Base-by-base conservation (phyloP, 2,113 vertebrate species). In the Edolisoma coerulescens region DNA sequence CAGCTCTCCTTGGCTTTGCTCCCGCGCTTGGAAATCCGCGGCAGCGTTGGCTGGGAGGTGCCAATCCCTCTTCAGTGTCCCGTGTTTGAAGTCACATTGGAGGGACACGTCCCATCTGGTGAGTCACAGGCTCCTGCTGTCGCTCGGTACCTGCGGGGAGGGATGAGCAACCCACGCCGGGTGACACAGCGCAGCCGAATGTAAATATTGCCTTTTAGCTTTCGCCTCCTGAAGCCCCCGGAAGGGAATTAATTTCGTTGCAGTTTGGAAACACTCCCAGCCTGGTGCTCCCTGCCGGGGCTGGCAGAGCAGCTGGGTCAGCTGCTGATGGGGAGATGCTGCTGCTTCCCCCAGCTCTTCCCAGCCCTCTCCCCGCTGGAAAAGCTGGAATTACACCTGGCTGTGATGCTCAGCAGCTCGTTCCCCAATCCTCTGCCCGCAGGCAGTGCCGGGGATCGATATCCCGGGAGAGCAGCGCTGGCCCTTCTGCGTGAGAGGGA, bases 41-140 rank as follows among this genome's bases (percentile, higher is more conserved):
- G 75, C 1, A 1, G 16, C 1, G 11, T 5, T 13, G 19, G 45
- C 37, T 56, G 77, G 4, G 49, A 54, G 4, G 57, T 67, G 89
- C 39, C 80, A 30, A 2, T 4, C 21, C 44, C 79, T n/a, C 52
- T 59, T 11, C 3, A 9, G 7, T 13, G 68, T 37, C 87, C 87
- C 44, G 1, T 7, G 60, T 87, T 30, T 60, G 84, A 20, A 44
- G 90, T 78, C 54, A 74, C 87, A 26, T 4, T 13, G 89, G 76
- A 57, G 69, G 63, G 91, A 69, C 23, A 11, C 13, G 9, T 47
- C 96, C 93, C 89, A 33, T 10, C 81, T 35, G 84, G 75, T 82
- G 95, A 96, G 81, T 87, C 94, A 71, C 85, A 71, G 90, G 82
- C 93, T 30, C 44, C 90, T 76, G 42, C 84, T 70, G 86, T 37